Conservation (phyloP, 2,113 vertebrate species). For the Tragelaphus imberbis region DNA sequence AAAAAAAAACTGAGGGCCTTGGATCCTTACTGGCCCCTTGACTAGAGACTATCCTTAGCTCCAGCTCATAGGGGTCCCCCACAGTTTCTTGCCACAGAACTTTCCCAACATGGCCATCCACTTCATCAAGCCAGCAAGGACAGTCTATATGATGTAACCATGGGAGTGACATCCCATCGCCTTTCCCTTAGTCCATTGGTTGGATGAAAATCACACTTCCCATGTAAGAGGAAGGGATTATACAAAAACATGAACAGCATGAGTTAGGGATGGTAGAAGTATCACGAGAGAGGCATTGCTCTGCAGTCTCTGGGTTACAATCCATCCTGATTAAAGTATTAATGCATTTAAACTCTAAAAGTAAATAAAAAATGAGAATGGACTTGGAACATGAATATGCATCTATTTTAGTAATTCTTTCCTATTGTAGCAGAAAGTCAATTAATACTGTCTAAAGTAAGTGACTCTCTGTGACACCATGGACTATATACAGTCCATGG, state of each 20-base stretch:
- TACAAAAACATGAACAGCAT: not conserved
- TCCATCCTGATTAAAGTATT: not conserved
- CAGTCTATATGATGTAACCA: not conserved
- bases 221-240: not conserved
- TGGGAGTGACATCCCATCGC: not conserved
- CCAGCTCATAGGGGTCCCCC: not conserved
- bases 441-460: not conserved
- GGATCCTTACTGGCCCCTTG: not conserved
- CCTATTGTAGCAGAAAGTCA: not conserved
- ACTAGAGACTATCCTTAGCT: not conserved
- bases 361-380: not conserved
- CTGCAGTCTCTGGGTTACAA: not conserved
- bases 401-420: not conserved
- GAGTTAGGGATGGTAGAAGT: not conserved
- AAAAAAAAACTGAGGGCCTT: not conserved
- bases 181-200: not conserved
- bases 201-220: not conserved
- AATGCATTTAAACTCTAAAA: not conserved
- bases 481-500: not conserved
- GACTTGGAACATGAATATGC: not conserved
- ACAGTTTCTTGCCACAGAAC: not conserved
- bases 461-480: rapidly evolving
- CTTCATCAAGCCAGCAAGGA: not conserved
- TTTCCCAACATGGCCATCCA: not conserved
- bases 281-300: not conserved